These are phyloP conservation scores for Microcaecilia unicolor DNA, from an alignment of 2,797 vertebrate genomes.

Conservation along the genomic window DNA sequence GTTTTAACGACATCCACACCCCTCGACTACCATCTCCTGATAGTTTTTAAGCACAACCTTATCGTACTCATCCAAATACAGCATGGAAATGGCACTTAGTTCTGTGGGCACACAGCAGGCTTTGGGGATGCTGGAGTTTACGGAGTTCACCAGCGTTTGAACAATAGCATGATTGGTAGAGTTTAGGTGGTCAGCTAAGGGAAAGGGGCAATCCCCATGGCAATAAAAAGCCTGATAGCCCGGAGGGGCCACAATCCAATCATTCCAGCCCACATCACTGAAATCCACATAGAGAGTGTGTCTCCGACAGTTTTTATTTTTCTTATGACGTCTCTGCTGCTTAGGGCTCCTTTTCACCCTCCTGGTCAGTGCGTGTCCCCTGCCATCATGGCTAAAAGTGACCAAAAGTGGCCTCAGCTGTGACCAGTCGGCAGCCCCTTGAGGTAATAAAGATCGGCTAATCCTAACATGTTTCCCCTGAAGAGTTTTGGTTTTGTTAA, in stretches of 20 bases:
- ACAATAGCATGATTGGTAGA: slow-evolving; percentile 98
- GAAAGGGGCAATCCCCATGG: slow-evolving; percentile 97
- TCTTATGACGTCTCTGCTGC: slow-evolving; percentile 74
- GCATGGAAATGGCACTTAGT: slow-evolving; percentile 97
- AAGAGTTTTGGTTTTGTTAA: slow-evolving; percentile 63
- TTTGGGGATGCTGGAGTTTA: slow-evolving; percentile 95
- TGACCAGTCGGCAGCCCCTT: slow-evolving; percentile 79
- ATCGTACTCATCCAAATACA: slow-evolving; percentile 96
- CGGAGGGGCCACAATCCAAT: slow-evolving; percentile 98
- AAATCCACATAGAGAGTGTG: slow-evolving; percentile 97
- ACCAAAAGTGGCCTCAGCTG: slow-evolving; percentile 92
- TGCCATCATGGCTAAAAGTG: slow-evolving; percentile 92
- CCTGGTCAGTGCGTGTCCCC: slow-evolving; percentile 79
- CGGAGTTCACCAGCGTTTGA: slow-evolving; percentile 97
- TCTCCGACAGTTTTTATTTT: slow-evolving; percentile 87
- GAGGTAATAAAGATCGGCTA: slow-evolving; percentile 83
- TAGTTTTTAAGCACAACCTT: slow-evolving; percentile 98
- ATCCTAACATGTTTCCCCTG: slow-evolving; percentile 85
- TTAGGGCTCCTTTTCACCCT: slow-evolving; percentile 78
- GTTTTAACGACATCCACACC: slow-evolving; percentile 90
- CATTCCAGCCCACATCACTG: slow-evolving; percentile 97
- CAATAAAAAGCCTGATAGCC: slow-evolving; percentile 98
- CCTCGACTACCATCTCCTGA: slow-evolving; percentile 99
- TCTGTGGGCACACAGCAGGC: slow-evolving; percentile 97
- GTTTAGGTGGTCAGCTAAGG: slow-evolving; percentile 96